phyloP scores from a whole-genome alignment of 2,888 invertebrate genomes.

The Chouioia cunea region DNA sequence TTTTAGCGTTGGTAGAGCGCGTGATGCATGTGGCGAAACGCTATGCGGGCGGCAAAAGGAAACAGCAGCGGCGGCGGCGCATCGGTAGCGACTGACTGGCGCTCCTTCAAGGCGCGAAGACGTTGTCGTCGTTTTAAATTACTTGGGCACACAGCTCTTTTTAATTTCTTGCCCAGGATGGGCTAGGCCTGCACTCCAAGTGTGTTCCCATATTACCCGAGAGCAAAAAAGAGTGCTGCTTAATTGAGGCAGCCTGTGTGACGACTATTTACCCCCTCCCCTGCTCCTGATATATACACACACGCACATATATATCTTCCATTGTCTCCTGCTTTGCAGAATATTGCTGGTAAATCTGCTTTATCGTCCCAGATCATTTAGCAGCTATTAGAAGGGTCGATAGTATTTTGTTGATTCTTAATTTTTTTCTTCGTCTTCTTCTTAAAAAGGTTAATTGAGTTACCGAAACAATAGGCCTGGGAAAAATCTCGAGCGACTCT shows the following conservation, averaged over 20 bases:
- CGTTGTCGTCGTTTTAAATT: conserved; percentile 46
- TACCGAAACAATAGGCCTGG: too few relatives aligned
- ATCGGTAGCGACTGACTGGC: conserved; percentile 23
- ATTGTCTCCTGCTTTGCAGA: neutral
- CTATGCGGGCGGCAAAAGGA: conserved; percentile 38
- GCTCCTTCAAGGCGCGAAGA: conserved; percentile 34
- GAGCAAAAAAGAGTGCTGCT: conserved; percentile 49
- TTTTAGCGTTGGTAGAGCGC: conserved; percentile 34
- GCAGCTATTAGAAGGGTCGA: too few relatives aligned
- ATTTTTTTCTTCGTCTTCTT: too few relatives aligned
- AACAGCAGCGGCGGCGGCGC: conserved; percentile 12
- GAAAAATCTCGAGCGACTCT: conserved; percentile 24
- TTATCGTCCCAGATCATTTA: too few relatives aligned
- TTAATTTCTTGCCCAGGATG: conserved; percentile 48
- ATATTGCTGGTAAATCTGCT: too few relatives aligned
- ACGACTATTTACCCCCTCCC: conserved; percentile 49
- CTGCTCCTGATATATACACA: neutral
- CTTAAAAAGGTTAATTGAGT: too few relatives aligned
- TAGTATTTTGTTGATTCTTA: too few relatives aligned
- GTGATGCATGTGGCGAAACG: conserved; percentile 46
- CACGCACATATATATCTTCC: neutral
- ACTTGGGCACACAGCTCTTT: conserved; percentile 44
- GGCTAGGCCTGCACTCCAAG: conserved; percentile 47
- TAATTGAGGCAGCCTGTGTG: conserved; percentile 56
- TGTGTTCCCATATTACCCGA: conserved; percentile 48